A percentile compares a stretch with the other conserved stretches of the same genome.
Evolutionary conservation across 2,888 invertebrate species (phyloP).

Genomic region (Cephus runcator): DNA sequence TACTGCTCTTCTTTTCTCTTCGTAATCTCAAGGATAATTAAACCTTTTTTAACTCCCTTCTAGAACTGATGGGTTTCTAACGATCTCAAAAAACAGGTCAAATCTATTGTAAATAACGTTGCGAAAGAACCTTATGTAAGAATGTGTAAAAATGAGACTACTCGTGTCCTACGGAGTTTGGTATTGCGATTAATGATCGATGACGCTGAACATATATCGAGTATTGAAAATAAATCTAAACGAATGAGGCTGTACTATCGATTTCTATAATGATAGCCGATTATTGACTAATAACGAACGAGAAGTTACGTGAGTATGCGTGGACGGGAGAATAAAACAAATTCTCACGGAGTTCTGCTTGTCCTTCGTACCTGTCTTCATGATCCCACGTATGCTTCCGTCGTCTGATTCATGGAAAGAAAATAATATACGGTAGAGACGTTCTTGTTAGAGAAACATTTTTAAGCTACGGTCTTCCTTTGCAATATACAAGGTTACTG

Average conservation of each 20-base stretch:
- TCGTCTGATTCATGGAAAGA: constrained; percentile 64
- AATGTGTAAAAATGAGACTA: not conserved
- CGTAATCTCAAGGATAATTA: not conserved
- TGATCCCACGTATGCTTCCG: constrained; percentile 70
- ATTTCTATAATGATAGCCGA: not conserved
- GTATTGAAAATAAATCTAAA: not conserved
- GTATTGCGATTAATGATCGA: not conserved
- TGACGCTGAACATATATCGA: no score
- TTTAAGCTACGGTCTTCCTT: not conserved
- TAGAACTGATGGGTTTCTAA: not conserved
- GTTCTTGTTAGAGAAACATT: not conserved
- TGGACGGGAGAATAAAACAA: not conserved
- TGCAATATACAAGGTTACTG: not conserved
- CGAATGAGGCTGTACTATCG: not conserved
- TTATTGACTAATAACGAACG: not conserved
- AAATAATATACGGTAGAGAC: constrained; percentile 19
- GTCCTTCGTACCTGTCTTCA: constrained; percentile 67
- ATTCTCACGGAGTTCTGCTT: constrained; percentile 7
- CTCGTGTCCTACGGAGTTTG: not conserved
- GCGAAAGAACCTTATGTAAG: not conserved
- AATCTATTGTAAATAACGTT: not conserved
- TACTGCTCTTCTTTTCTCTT: not conserved
- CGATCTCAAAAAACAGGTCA: not conserved
- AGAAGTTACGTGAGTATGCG: not conserved
- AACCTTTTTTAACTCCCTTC: not conserved